phyloP scores from a whole-genome alignment of 2,797 vertebrate genomes.

The Danio aesculapii region DNA sequence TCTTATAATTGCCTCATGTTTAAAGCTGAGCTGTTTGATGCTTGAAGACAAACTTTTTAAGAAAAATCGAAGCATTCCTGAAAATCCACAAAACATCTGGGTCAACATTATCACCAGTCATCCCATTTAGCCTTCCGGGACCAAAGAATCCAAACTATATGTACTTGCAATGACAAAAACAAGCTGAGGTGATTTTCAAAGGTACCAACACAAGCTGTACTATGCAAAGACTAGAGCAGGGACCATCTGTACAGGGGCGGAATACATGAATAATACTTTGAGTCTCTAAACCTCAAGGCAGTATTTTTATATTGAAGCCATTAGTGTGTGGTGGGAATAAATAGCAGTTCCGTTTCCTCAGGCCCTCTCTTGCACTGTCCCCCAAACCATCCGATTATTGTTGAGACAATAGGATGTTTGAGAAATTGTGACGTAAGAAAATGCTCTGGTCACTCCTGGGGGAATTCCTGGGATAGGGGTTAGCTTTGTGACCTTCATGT shows the following conservation, averaged over 20 bases:
- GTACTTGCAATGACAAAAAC: neutral
- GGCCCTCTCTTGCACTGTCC: conserved; percentile 32
- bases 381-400: conserved; percentile 45
- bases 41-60: conserved; percentile 1
- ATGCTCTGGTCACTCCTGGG: conserved; percentile 24
- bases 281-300: conserved; percentile 35
- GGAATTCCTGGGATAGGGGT: conserved; percentile 18
- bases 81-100: conserved; percentile 24
- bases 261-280: conserved; percentile 40
- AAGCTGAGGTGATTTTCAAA: conserved; percentile 33
- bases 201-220: conserved; percentile 19
- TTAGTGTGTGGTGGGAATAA: conserved; percentile 38
- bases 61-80: conserved; percentile 30
- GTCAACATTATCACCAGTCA: conserved; percentile 32
- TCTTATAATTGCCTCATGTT: conserved; percentile 20
- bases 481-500: conserved; percentile 25
- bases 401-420: conserved; percentile 48
- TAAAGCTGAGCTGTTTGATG: conserved; percentile 40
- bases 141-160: conserved; percentile 31
- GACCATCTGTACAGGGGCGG: conserved; percentile 30
- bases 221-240: conserved; percentile 35
- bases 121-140: conserved; percentile 20
- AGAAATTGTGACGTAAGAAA: conserved; percentile 20
- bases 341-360: conserved; percentile 30
- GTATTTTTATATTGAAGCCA: conserved; percentile 52